These are phyloP conservation scores for Pseudochromis fuscus DNA, from an alignment of 2,797 vertebrate genomes.

Conservation along the genomic window DNA sequence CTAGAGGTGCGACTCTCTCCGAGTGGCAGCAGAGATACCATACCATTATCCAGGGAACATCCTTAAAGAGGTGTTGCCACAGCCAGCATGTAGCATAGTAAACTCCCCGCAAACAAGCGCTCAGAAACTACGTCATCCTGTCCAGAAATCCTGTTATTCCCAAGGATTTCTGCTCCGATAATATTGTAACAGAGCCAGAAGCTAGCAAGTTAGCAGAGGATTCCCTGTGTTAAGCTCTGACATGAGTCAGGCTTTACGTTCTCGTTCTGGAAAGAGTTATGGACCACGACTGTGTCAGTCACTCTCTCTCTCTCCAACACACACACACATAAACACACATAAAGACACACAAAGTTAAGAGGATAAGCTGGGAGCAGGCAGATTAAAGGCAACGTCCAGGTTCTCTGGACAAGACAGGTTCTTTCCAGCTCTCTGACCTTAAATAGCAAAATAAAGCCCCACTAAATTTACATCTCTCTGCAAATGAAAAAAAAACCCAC, in stretches of 20 bases:
- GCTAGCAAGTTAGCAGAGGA: slow-evolving; percentile 14
- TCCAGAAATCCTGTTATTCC: background rate
- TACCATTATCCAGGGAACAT: slow-evolving; percentile 90
- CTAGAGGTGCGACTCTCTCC: slow-evolving; percentile 89
- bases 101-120: slow-evolving; percentile 26
- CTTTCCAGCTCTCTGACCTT: slow-evolving; percentile 65
- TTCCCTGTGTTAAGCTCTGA: slow-evolving; percentile 28
- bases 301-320: slow-evolving; percentile 48
- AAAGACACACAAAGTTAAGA: slow-evolving; percentile 86
- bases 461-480: slow-evolving; percentile 69
- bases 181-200: background rate
- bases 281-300: slow-evolving; percentile 54
- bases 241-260: slow-evolving; percentile 56
- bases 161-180: slow-evolving; percentile 2
- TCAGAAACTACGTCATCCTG: slow-evolving; percentile 30
- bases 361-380: slow-evolving; percentile 87
- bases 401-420: slow-evolving; percentile 65
- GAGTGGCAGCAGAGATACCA: slow-evolving; percentile 91
- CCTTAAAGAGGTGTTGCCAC: slow-evolving; percentile 67
- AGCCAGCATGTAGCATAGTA: slow-evolving; percentile 62
- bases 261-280: slow-evolving; percentile 48
- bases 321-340: slow-evolving; percentile 37
- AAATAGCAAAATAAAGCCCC: slow-evolving; percentile 71
- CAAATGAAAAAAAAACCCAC: slow-evolving; percentile 4
- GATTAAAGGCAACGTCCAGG: slow-evolving; percentile 85